Base-by-base conservation (phyloP, 2,797 vertebrate species). In the Pyrrhura leucotis region DNA sequence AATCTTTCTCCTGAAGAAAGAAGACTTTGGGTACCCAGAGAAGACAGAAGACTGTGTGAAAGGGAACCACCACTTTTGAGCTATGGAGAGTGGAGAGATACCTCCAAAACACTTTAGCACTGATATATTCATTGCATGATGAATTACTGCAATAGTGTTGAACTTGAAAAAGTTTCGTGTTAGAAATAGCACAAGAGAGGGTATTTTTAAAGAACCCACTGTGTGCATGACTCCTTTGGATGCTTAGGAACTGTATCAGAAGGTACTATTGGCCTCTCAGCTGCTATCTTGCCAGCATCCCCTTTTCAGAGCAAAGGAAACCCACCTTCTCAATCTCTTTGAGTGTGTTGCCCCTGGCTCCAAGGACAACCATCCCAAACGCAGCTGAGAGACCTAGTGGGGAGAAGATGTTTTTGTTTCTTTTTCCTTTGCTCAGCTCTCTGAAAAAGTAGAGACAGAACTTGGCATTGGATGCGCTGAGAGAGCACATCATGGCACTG, bases 361-460 rank as follows among this genome's bases (percentile, higher is more conserved):
- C 98, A 0, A 97, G 81, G 50, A 96, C 90, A 48, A 98, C 91
- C 97, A 98, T 98, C 59, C 95, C 93, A 77, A 98, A 91, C 31
- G 96, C 95, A 69, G 93, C 85, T n/a, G 96, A 97, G 23, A 98
- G 96, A 74, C 96, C 96, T 63, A 96, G 69, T 0, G 98, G 96
- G 14, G 97, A 98, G 87, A 98, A 98, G 48, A 97, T 92, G 18
- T 98, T 98, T 94, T 96, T 89, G 56, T 89, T 93, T 84, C 69
- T 88, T 85, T 95, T 63, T 53, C 72, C 90, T 87, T 97, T 95
- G 78, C 81, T 95, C 50, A 98, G n/a, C 47, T 94, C 97, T 95
- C 96, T 98, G 91, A 97, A 97, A 80, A 98, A 89, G 29, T 98
- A 97, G 48, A 98, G 37, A n/a, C 95, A 97, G 90, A 98, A 98